Base-by-base conservation (phyloP, 2,113 vertebrate genomes). In the Emydura subglobosa region DNA sequence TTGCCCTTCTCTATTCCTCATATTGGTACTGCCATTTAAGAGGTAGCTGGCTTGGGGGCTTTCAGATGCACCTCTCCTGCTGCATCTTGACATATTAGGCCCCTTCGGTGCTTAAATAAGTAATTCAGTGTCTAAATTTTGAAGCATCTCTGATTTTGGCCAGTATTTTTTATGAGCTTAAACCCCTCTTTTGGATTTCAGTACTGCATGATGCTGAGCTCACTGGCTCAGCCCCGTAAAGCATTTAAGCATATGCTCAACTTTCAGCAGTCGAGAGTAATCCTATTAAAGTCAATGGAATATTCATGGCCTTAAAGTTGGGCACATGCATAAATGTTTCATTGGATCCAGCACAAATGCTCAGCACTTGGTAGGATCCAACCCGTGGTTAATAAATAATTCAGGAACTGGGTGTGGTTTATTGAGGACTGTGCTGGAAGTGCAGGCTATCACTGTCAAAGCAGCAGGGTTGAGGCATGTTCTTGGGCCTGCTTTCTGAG, bases 361-460 rank as follows among this genome's bases (percentile, higher is more conserved):
- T 83, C 4, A 2, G 53, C 21, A 1, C 12, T 3, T 0, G 0
- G 7, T 11, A 1, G 6, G 68, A 5, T 3, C 6, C 17, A 59
- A 10, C 29, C 50, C 53, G 34, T 4, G 3, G 51, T 24, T 6
- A 19, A n/a, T 5, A 3, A 5, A 0, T 3, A 13, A 59, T 1
- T 27, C 27, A 1, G 3, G 0, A 5, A 27, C 5, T 0, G 0
- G 2, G 17, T 22, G 4, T 12, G 1, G 24, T n/a, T n/a, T 3
- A n/a, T 50, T 10, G n/a, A 29, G 29, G 6, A 19, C 5, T 1
- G 44, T 8, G 59, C 17, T 34, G 81, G 51, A 3, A 12, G 29
- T 61, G 59, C 12, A 31, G 12, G 59, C 27, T 14, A 61, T 29
- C 59, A 31, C 27, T 31, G 59, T 61, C 14, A 31, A 29, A 61